These are phyloP conservation scores for Tetheella fluctuosa DNA, from an alignment of 2,888 invertebrate species.

Conservation along the genomic window DNA sequence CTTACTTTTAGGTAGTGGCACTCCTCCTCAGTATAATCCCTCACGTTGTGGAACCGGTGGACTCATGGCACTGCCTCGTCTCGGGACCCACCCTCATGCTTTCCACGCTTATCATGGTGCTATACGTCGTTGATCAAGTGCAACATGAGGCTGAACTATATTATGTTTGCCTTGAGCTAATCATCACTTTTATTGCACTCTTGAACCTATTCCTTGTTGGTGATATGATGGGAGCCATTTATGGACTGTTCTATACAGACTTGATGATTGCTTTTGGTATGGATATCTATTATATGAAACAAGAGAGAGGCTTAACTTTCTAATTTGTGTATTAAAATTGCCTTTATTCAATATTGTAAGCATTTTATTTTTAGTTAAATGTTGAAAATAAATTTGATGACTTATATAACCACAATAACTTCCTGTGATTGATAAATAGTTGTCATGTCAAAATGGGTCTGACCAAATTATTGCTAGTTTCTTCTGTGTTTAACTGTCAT, in stretches of 20 bases:
- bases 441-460: background rate
- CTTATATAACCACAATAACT: background rate
- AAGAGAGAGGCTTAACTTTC: conserved; percentile 65
- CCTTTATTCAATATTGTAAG: background rate
- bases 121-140: conserved; percentile 75
- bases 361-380: conserved; percentile 14
- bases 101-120: conserved; percentile 65
- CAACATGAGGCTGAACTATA: conserved; percentile 71
- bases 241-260: conserved; percentile 71
- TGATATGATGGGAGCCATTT: conserved; percentile 64
- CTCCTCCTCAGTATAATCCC: conserved; percentile 74
- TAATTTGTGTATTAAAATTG: conserved; percentile 37
- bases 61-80: conserved; percentile 63
- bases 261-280: conserved; percentile 66
- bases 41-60: conserved; percentile 70
- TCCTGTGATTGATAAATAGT: conserved; percentile 14
- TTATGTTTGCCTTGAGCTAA: conserved; percentile 58
- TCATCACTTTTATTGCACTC: conserved; percentile 52
- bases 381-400: background rate
- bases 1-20: conserved; percentile 79
- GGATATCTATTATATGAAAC: conserved; percentile 65
- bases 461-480: background rate
- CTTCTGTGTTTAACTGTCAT: background rate
- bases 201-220: conserved; percentile 47
- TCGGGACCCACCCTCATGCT: conserved; percentile 74